Base-by-base conservation (phyloP, 2,113 vertebrate genomes). In the Rana temporaria region DNA sequence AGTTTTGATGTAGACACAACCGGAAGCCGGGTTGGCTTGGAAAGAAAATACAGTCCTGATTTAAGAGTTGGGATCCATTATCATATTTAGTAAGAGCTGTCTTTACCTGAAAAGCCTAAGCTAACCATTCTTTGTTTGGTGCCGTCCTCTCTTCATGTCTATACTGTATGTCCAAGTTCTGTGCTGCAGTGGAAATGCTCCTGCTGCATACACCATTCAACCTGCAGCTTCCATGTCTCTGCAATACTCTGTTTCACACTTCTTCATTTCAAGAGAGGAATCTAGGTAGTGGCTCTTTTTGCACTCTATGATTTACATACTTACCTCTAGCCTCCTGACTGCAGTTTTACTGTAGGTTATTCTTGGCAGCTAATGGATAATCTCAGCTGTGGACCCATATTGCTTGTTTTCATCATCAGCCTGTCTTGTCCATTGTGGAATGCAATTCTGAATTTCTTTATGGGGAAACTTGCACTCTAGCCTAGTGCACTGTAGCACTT, bases 281-380 rank as follows among this genome's bases (percentile, higher is more conserved):
- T 57, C 20, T 22, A 69, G 38, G 22, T 26, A 24, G 55, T 20
- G 15, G 53, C 52, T 70, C 34, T 60, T 70, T 59, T 73, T 70
- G 22, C 34, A 30, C 4, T 16, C 14, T 68, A 66, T 68, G 52
- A 67, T 79, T 68, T 32, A 79, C 64, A 57, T 68, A 67, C 34
- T 38, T 38, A 38, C 77, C 65, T 66, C 77, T 56, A 66, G 52
- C 24, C 62, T 79, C 30, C 53, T 57, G 4, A 79, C 53, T 59
- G 62, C 77, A 79, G 63, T 55, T n/a, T 38, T 22, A 68, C 52
- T 79, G 63, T 55, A 34, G 26, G 30, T 38, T 69, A 60, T 32
- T 55, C 77, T 66, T 67, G 77, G 52, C 77, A 79, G 65, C 77
- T 68, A 56, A 69, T 56, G 53, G 26, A 68, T 79, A 59, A 68